These are phyloP conservation scores for Agelastica alni DNA, from an alignment of 2,888 invertebrate genomes.

Conservation along the genomic window DNA sequence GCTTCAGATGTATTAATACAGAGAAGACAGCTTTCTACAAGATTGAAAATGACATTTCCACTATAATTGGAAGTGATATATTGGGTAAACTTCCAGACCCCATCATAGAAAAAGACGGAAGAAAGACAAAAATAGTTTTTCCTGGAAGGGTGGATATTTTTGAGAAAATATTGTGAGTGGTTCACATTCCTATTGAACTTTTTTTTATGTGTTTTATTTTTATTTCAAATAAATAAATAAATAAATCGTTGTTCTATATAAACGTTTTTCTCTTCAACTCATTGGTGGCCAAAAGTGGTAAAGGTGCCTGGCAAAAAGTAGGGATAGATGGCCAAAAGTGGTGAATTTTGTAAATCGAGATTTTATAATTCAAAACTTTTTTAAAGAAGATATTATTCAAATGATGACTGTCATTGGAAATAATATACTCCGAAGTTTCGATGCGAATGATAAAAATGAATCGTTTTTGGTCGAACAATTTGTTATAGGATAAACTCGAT, in stretches of 20 bases:
- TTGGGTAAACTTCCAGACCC: conserved; percentile 9
- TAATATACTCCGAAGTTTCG: background rate
- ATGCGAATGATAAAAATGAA: background rate
- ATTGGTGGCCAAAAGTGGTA: conserved; percentile 7
- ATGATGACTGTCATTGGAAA: conserved; percentile 3
- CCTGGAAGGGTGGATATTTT: conserved; percentile 5
- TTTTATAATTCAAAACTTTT: conserved; percentile 7
- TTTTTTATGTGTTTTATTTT: too few relatives aligned
- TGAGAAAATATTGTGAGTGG: conserved; percentile 2
- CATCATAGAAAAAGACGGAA: conserved; percentile 9
- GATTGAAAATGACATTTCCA: conserved; percentile 12
- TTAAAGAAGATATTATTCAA: conserved; percentile 3
- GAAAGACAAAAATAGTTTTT: conserved; percentile 6
- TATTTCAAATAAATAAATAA: conserved; percentile 9
- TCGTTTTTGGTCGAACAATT: conserved; percentile 4
- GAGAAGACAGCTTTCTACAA: conserved; percentile 5
- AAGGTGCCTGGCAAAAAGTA: conserved; percentile 4
- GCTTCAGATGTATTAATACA: conserved; percentile 9
- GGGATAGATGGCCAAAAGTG: conserved; percentile 6
- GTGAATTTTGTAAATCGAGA: conserved; percentile 10
- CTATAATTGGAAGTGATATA: conserved; percentile 5
- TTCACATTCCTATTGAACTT: background rate
- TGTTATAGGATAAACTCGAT: background rate
- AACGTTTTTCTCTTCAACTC: conserved; percentile 3
- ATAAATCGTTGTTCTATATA: background rate